These are phyloP conservation scores for Agrotis exclamationis DNA, from an alignment of 2,888 invertebrate species.

Conservation along the genomic window DNA sequence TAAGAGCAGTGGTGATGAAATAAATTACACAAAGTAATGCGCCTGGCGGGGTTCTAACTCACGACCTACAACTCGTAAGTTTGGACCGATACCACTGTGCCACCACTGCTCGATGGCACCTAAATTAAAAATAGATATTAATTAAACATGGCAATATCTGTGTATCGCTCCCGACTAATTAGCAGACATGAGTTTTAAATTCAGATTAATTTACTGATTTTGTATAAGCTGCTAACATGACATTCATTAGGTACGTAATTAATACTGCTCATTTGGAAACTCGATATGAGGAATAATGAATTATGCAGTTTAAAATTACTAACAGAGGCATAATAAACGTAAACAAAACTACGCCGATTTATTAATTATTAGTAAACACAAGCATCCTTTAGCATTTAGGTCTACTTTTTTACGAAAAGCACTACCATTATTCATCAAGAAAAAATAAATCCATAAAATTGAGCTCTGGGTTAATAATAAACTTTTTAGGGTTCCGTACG, in stretches of 20 bases:
- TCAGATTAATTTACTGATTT: background rate
- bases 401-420: too few relatives aligned
- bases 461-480: too few relatives aligned
- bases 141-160: constrained; percentile 16
- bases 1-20: too few relatives aligned
- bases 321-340: background rate
- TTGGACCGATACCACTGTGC: too few relatives aligned
- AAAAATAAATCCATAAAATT: too few relatives aligned
- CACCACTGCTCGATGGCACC: too few relatives aligned
- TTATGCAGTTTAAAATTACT: background rate
- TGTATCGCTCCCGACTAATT: constrained; percentile 21
- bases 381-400: too few relatives aligned
- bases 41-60: too few relatives aligned
- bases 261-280: background rate
- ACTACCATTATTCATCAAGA: too few relatives aligned
- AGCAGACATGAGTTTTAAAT: constrained; percentile 2
- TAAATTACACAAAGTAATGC: too few relatives aligned
- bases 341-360: background rate
- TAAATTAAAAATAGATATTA: constrained; percentile 23
- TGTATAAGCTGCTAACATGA: background rate
- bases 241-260: background rate
- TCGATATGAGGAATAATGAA: background rate
- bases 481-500: too few relatives aligned
- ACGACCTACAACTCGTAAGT: too few relatives aligned
- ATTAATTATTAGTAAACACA: background rate